phyloP scores from a whole-genome alignment of 2,797 vertebrate species.

The Melanogrammus aeglefinus region DNA sequence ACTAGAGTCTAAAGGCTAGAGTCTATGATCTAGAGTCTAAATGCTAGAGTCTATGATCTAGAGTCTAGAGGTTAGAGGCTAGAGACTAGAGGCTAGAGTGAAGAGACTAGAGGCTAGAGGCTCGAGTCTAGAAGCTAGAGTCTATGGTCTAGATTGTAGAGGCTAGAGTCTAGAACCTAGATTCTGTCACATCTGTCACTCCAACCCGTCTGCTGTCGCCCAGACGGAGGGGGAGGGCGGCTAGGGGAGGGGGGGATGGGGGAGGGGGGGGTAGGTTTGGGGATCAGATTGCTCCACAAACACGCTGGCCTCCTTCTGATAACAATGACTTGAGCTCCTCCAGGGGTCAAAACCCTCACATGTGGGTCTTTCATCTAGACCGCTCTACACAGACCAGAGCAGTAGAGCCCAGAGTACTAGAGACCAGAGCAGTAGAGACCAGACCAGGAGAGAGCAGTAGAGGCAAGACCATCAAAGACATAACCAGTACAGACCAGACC shows the following conservation, averaged over 20 bases:
- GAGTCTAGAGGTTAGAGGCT: not conserved
- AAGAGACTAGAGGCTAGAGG: conserved; percentile 23
- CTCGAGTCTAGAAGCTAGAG: conserved; percentile 7
- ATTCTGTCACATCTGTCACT: conserved; percentile 86
- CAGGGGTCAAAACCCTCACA: too few species aligned
- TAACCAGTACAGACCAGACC: too few species aligned
- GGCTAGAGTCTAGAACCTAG: conserved; percentile 14
- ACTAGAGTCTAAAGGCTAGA: conserved; percentile 16
- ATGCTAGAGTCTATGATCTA: conserved; percentile 46
- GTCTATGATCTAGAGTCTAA: conserved; percentile 26
- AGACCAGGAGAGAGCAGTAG: too few species aligned
- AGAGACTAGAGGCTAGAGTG: conserved; percentile 4
- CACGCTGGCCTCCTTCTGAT: conserved; percentile 92
- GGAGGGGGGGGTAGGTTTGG: conserved; percentile 67
- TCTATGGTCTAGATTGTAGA: not conserved
- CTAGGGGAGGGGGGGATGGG: conserved; percentile 64
- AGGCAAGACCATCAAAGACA: too few species aligned
- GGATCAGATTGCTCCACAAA: conserved; percentile 99
- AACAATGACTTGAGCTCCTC: conserved; percentile 85
- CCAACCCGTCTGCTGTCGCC: conserved; percentile 79
- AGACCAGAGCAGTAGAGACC: too few species aligned
- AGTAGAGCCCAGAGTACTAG: too few species aligned
- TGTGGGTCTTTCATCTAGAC: too few species aligned
- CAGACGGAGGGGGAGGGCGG: conserved; percentile 58
- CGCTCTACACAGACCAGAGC: not conserved